Percentiles rank a stretch among this genome's conserved stretches.
Evolutionary conservation across 2,113 vertebrate species (phyloP).

Genomic region (Chamaea fasciata): DNA sequence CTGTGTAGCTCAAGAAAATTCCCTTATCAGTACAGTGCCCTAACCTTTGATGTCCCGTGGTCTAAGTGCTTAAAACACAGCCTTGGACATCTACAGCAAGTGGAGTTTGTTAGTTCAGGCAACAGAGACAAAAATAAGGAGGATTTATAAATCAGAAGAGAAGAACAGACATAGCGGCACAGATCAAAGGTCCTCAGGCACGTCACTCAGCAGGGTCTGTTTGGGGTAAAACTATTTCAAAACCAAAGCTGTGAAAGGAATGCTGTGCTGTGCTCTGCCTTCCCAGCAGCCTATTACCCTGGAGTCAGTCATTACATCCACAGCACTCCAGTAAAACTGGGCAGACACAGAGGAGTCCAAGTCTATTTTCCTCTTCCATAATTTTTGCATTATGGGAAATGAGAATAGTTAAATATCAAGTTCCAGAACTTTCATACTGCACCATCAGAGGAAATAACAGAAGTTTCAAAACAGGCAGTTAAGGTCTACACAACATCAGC

Average conservation of each 20-base stretch:
- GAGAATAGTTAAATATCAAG: background rate
- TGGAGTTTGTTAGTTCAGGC: conserved; percentile 19
- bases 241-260: background rate
- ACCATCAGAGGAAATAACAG: background rate
- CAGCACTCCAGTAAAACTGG: background rate
- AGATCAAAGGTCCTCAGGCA: background rate
- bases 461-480: background rate
- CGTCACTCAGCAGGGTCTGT: background rate
- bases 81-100: background rate
- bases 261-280: background rate
- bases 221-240: background rate
- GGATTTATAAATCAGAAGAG: background rate
- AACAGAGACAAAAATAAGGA: background rate
- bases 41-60: background rate
- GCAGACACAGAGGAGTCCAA: background rate
- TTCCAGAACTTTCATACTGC: background rate
- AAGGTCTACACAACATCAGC: background rate
- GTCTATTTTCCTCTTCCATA: background rate
- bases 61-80: conserved; percentile 4
- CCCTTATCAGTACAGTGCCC: conserved; percentile 17
- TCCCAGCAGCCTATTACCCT: background rate
- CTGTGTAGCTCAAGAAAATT: conserved; percentile 70
- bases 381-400: background rate
- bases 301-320: background rate
- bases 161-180: background rate